Conservation (phyloP, 2,797 vertebrate genomes). For the Varecia variegata region DNA sequence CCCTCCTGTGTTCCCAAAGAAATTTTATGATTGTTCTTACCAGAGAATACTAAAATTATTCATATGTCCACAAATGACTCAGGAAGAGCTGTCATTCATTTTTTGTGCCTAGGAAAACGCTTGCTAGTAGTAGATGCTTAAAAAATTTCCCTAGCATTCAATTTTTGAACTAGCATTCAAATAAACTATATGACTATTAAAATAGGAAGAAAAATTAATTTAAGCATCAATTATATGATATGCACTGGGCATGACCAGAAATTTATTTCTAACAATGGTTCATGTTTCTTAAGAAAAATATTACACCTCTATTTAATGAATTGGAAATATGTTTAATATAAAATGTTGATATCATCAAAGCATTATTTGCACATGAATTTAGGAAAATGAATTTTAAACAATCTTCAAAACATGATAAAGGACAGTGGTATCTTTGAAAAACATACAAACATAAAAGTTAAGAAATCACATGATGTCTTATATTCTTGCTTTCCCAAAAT, state of each 20-base stretch:
- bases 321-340: conserved; percentile 82
- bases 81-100: neutral
- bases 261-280: conserved; percentile 20
- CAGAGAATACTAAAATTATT: conserved; percentile 3
- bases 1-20: neutral
- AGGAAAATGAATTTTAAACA: conserved; percentile 73
- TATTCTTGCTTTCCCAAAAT: conserved; percentile 63
- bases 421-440: conserved; percentile 69
- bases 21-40: neutral
- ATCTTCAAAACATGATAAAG: conserved; percentile 74
- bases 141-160: neutral
- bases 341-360: conserved; percentile 75
- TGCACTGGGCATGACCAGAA: neutral
- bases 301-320: conserved; percentile 60
- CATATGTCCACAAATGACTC: neutral
- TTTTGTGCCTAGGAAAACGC: neutral
- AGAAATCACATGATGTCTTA: conserved; percentile 63
- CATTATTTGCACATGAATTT: conserved; percentile 74
- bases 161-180: neutral
- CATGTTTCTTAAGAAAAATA: conserved; percentile 56
- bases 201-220: conserved; percentile 39
- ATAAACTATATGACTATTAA: neutral
- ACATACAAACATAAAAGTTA: conserved; percentile 68
- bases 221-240: conserved; percentile 13
- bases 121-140: neutral